These are phyloP conservation scores for Pristionchus arcanus DNA, from an alignment of 2,888 invertebrate species.

Conservation along the genomic window DNA sequence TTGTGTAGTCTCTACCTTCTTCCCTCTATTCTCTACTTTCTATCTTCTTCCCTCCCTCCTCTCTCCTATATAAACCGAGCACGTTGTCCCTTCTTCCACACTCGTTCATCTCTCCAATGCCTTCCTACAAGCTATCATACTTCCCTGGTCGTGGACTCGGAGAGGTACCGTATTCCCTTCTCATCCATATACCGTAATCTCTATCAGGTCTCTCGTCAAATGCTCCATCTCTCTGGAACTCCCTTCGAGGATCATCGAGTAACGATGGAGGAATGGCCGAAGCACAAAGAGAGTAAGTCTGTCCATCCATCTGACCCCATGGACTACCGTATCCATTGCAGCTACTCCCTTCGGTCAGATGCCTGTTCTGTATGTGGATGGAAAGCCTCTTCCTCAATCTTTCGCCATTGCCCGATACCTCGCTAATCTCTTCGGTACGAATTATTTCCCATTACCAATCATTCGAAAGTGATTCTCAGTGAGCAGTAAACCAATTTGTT, in stretches of 20 bases:
- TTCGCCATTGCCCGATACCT: conserved; percentile 60
- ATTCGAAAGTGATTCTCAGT: not conserved
- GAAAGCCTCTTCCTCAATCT: conserved; percentile 52
- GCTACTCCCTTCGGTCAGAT: conserved; percentile 54
- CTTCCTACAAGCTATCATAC: conserved; percentile 51
- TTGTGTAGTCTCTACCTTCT: conserved; percentile 21
- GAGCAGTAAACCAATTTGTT: not conserved
- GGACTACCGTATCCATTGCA: conserved; percentile 8
- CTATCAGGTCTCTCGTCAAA: conserved; percentile 50
- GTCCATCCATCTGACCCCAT: not conserved
- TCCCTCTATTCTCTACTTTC: not conserved
- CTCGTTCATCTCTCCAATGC: conserved; percentile 25
- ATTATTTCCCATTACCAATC: not conserved
- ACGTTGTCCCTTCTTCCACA: not conserved
- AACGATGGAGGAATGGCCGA: conserved; percentile 39
- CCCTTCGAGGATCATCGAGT: conserved; percentile 53
- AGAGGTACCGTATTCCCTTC: conserved; percentile 19
- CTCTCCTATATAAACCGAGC: conserved; percentile 27
- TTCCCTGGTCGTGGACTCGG: conserved; percentile 52
- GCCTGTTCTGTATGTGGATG: conserved; percentile 52
- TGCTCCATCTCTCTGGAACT: conserved; percentile 54
- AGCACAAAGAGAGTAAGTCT: conserved; percentile 43
- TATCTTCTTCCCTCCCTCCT: not conserved
- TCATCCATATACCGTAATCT: not conserved
- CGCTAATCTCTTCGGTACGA: conserved; percentile 56